Conservation (phyloP, 2,888 invertebrate species). For the Hedychridium roseum region DNA sequence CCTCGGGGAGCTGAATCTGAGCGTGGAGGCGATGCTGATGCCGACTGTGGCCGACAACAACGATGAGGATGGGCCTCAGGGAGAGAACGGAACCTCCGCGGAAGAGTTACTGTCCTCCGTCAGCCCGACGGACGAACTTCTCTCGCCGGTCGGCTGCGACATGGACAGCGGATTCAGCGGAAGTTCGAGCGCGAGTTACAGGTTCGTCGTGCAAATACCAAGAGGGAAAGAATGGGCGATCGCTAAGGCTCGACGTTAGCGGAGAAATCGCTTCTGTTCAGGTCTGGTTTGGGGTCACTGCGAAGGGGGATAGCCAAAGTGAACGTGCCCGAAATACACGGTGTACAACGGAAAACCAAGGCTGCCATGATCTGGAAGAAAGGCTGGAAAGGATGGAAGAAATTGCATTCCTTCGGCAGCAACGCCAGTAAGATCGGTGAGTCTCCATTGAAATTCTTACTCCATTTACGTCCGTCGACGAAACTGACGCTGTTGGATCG, state of each 20-base stretch:
- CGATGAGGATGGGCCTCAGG: slow-evolving; percentile 60
- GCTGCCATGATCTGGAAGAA: slow-evolving; percentile 61
- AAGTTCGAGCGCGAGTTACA: slow-evolving; percentile 82
- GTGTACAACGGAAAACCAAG: slow-evolving; percentile 52
- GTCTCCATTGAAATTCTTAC: slow-evolving; percentile 55
- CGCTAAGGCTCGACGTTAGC: no score
- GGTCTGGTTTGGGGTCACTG: slow-evolving; percentile 58
- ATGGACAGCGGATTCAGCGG: slow-evolving; percentile 86
- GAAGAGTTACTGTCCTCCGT: slow-evolving; percentile 71
- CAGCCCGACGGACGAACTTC: slow-evolving; percentile 76
- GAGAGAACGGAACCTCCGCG: slow-evolving; percentile 65
- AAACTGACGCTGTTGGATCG: no score
- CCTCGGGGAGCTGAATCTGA: slow-evolving; percentile 85
- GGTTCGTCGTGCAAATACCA: slow-evolving; percentile 36
- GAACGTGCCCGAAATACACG: slow-evolving; percentile 40
- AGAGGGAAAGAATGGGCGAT: no score
- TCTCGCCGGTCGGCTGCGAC: slow-evolving; percentile 76
- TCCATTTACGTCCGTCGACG: no score
- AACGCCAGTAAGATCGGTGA: slow-evolving; percentile 77
- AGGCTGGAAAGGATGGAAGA: slow-evolving; percentile 78
- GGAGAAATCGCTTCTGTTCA: no score
- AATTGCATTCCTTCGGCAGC: slow-evolving; percentile 77
- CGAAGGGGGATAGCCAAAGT: slow-evolving; percentile 50
- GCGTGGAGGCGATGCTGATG: slow-evolving; percentile 91
- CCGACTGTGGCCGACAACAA: slow-evolving; percentile 70